A percentile compares a stretch with the other conserved stretches of the same genome.
phyloP scores from a whole-genome alignment of 2,888 invertebrate genomes.

The Iselma pallidipennis region DNA sequence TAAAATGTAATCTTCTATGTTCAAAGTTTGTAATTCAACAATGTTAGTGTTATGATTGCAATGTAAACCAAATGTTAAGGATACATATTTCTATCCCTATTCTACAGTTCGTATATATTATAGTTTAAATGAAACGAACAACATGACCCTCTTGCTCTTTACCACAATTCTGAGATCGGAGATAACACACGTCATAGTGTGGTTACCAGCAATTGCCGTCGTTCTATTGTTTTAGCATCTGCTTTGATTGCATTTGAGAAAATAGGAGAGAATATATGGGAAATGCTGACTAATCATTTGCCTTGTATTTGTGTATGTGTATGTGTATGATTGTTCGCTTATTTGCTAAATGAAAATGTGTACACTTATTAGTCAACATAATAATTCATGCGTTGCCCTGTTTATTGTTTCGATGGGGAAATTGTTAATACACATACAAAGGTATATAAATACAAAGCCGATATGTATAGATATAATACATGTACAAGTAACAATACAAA shows the following conservation, averaged over 20 bases:
- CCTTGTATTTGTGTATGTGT: conserved; percentile 6
- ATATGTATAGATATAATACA: too few species aligned
- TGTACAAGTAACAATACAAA: too few species aligned
- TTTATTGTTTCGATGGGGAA: neutral
- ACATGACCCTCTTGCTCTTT: neutral
- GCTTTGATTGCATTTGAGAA: conserved; percentile 31
- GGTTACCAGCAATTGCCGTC: conserved; percentile 32
- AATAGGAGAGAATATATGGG: conserved; percentile 20
- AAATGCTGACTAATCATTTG: conserved; percentile 39
- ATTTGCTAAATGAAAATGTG: neutral
- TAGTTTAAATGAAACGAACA: too few species aligned
- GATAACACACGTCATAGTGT: conserved; percentile 34
- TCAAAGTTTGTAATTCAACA: too few species aligned
- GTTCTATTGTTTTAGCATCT: conserved; percentile 39
- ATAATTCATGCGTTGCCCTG: neutral
- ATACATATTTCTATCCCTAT: too few species aligned
- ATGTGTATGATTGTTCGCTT: neutral
- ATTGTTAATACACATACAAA: neutral
- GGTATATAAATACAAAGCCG: neutral
- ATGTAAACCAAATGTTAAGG: too few species aligned
- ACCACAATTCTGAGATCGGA: conserved; percentile 20
- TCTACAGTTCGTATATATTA: too few species aligned
- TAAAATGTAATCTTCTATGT: too few species aligned
- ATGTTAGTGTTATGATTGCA: too few species aligned
- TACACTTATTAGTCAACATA: neutral